phyloP scores from a whole-genome alignment of 2,113 vertebrate genomes.

The Holacanthus passer region DNA sequence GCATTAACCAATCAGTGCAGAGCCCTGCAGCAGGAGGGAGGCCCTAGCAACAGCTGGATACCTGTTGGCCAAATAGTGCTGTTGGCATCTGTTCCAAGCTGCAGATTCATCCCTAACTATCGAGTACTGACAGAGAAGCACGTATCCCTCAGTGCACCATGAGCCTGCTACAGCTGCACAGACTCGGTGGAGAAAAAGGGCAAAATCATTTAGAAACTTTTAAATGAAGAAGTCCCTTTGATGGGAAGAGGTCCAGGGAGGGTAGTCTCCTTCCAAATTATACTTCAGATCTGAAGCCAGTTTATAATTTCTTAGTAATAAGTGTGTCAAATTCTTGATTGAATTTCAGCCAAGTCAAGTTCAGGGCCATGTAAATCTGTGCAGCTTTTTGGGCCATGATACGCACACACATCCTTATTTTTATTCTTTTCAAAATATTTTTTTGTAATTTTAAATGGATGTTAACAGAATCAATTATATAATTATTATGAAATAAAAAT shows the following conservation, averaged over 20 bases:
- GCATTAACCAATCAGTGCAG: constrained; percentile 48
- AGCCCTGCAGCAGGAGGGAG: constrained; percentile 19
- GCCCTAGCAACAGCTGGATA: constrained; percentile 65
- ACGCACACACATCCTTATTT: background rate
- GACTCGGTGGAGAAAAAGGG: background rate
- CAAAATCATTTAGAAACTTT: constrained; percentile 59
- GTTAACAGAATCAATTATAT: background rate
- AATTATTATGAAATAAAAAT: background rate
- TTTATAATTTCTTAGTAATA: constrained; percentile 74
- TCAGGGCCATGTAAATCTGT: constrained; percentile 34
- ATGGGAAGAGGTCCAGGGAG: constrained; percentile 55
- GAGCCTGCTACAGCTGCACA: background rate
- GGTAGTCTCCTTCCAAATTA: constrained; percentile 51
- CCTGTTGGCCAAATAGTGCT: constrained; percentile 44
- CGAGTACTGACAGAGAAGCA: constrained; percentile 22
- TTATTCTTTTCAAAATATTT: background rate
- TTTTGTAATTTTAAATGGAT: too few relatives aligned
- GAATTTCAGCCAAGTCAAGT: constrained; percentile 63
- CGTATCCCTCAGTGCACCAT: background rate
- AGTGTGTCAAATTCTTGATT: constrained; percentile 70
- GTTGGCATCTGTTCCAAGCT: constrained; percentile 27
- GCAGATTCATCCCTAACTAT: constrained; percentile 36
- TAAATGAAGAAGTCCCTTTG: constrained; percentile 55
- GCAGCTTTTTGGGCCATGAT: constrained; percentile 41
- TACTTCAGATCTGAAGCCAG: constrained; percentile 65